phyloP scores from a whole-genome alignment of 2,888 invertebrate species.

The Lycaena phlaeas region DNA sequence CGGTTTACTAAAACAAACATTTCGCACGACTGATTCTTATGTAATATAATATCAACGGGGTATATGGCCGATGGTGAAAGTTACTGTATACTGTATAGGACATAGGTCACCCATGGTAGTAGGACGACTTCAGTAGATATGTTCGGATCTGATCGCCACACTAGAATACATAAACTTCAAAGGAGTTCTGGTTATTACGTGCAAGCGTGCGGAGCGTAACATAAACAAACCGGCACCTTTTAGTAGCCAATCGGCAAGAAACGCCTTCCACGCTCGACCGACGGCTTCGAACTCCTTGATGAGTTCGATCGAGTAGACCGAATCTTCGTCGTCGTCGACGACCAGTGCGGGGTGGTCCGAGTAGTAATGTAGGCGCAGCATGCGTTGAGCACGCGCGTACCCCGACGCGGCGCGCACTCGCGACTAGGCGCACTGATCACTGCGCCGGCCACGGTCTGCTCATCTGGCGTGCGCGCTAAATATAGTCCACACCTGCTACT shows the following conservation, averaged over 20 bases:
- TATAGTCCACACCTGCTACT: slow-evolving; percentile 27
- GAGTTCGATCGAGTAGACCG: slow-evolving; percentile 85
- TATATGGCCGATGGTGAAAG: too few species aligned
- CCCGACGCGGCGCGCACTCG: slow-evolving; percentile 29
- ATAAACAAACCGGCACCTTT: slow-evolving; percentile 44
- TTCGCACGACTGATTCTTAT: too few species aligned
- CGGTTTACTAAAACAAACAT: too few species aligned
- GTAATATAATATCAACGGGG: too few species aligned
- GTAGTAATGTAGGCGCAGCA: slow-evolving; percentile 89
- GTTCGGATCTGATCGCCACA: too few species aligned
- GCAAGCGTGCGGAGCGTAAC: slow-evolving; percentile 18
- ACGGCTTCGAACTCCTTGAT: slow-evolving; percentile 90
- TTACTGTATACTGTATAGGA: too few species aligned
- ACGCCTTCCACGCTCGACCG: slow-evolving; percentile 83
- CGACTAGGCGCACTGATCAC: slow-evolving; percentile 24
- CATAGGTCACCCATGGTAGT: too few species aligned
- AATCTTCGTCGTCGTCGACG: slow-evolving; percentile 72
- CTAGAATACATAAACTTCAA: too few species aligned
- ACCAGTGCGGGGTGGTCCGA: slow-evolving; percentile 84
- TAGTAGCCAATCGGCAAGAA: slow-evolving; percentile 79
- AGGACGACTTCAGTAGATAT: too few species aligned
- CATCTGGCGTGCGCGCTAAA: too few species aligned
- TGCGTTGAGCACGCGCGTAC: slow-evolving; percentile 69
- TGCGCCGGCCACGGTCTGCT: too few species aligned
- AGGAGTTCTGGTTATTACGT: too few species aligned